Evolutionary conservation across 2,888 invertebrate genomes (phyloP).

Genomic region (Thalpophila matura): DNA sequence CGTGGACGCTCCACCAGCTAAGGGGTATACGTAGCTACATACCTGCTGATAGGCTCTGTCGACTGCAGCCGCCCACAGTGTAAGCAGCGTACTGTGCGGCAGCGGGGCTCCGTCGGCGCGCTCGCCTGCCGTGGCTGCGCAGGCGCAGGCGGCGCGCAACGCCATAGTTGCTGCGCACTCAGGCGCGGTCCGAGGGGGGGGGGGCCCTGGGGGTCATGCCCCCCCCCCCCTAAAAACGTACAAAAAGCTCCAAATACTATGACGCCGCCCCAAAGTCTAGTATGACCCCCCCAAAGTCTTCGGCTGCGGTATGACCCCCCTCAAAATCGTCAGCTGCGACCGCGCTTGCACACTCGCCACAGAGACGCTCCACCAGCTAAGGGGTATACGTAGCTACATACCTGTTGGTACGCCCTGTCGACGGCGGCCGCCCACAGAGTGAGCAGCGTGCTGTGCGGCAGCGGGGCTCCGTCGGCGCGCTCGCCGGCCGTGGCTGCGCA

Average conservation of each 20-base stretch:
- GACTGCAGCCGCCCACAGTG: not conserved
- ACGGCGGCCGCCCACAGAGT: conserved; percentile 90
- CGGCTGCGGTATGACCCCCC: too few species aligned
- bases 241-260: too few species aligned
- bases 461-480: conserved; percentile 82
- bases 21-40: not conserved
- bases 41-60: not conserved
- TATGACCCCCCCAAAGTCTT: too few species aligned
- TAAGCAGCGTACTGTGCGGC: conserved; percentile 49
- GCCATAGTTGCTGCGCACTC: conserved; percentile 76
- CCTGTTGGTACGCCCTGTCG: conserved; percentile 91
- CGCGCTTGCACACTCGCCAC: conserved; percentile 75
- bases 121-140: conserved; percentile 84
- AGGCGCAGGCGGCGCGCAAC: conserved; percentile 81
- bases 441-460: conserved; percentile 73
- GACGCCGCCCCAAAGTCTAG: too few species aligned
- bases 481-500: conserved; percentile 84
- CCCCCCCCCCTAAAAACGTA: too few species aligned
- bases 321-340: too few species aligned
- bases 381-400: conserved; percentile 37
- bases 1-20: too few species aligned
- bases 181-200: conserved; percentile 78
- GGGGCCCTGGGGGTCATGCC: too few species aligned
- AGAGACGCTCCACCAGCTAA: conserved; percentile 83
- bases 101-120: conserved; percentile 83